Base-by-base conservation (phyloP, 2,888 invertebrate genomes). In the Agapetus fuscipes region DNA sequence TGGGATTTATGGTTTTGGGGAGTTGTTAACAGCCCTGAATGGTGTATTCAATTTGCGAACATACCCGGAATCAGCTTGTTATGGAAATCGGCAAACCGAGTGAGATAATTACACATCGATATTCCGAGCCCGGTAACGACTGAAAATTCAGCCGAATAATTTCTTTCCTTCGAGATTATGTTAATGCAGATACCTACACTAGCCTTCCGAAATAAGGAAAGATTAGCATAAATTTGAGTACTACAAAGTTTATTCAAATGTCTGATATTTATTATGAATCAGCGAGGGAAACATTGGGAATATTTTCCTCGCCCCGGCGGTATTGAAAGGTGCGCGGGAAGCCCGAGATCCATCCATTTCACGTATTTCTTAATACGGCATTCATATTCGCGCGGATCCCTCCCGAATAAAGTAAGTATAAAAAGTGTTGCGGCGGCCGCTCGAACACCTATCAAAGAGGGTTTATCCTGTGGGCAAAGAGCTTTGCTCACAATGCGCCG, bases 391-490 rank as follows among this genome's bases (percentile, higher is more conserved):
- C 4, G 20, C 20, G 20, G 9, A n/a, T n/a, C n/a, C n/a, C n/a
- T n/a, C n/a, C n/a, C n/a, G n/a, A n/a, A n/a, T n/a, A n/a, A 30
- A 38, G 32, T 38, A 30, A 32, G 32, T 32, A 38, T 16, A 13
- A 13, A 11, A 30, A 24, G 39, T n/a, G n/a, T n/a, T 10, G 15
- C 12, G 28, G 38, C 30, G 17, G 28, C 24, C 27, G 16, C 39
- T 33, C 33, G 27, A 37, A 34, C 37, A 28, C 36, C 46, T 40
- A 46, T 39, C 41, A 41, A 46, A 45, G 37, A 34, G 39, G 42
- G 42, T 41, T 47, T 44, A 47, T 47, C 47, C 47, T 15, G 35
- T 39, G 29, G 32, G 46, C 41, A 46, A 46, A 46, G 46, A 46
- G 39, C 39, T 32, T 16, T n/a, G 17, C 25, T 17, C 41, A 41